Base-by-base conservation (phyloP, 1,140 invertebrate genomes). In the Oncopeltus fasciatus region DNA sequence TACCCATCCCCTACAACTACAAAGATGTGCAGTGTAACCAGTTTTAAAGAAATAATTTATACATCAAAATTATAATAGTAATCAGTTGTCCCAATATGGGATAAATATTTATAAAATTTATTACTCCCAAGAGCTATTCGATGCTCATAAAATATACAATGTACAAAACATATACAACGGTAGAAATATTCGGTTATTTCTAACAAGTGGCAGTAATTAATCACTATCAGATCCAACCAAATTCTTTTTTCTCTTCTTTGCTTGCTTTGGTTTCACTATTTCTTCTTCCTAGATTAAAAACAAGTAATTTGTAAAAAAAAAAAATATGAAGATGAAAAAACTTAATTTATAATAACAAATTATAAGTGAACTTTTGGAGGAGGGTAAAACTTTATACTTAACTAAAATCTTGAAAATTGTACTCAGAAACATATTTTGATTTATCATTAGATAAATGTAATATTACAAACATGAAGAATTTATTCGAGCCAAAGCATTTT, bases 231-330 rank as follows among this genome's bases (percentile, higher is more conserved):
- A 90, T 67, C 84, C 83, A 63, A 88, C 81, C 64, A 75, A 72
- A 66, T 76, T 76, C 77, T 90, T 90, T 82, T 90, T 90, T 74
- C 88, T 81, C 73, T 90, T 90, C 74, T 90, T 90, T 20, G 85
- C 80, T 77, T 85, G 85, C 75, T 87, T 87, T 70, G 86, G 85
- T 77, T 89, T 90, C 2, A 88, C 81, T 67, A 87, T 83, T 77
- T 89, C 86, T 75, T 90, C 88, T 69, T 90, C 85, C 84, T 88
- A 71, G 43, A 66, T 44, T 67, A 59, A 60, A 65, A 64, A 75
- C 75, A 62, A 65, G 66, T 68, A 67, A 68, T 60, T 61, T n/a
- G n/a, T n/a, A n/a, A n/a, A n/a, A n/a, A n/a, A n/a, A n/a, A n/a
- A n/a, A n/a, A n/a, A n/a, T n/a, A n/a, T n/a, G n/a, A n/a, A n/a